Evolutionary conservation across 1,140 invertebrate species (phyloP), one percentile per base, ranked within the genome.

Genomic region (Kradibia gibbosae): DNA sequence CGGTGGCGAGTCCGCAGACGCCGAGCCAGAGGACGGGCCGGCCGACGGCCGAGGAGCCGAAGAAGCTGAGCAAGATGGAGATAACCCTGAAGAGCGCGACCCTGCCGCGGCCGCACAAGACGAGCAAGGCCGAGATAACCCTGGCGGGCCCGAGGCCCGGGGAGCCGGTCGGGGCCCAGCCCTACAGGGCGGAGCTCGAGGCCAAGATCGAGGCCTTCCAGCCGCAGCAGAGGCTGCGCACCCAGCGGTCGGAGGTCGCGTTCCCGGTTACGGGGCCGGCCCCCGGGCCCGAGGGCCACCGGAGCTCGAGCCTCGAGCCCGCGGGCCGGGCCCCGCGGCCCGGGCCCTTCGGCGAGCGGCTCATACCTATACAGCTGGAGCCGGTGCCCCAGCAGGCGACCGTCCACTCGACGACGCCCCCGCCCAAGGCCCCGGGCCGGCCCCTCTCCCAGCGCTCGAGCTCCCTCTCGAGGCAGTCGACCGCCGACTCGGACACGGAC

Each of bases 71-170:
- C 31, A 94, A 94, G 87, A 93, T 94, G 79, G 93, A 94, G 80
- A 94, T 95, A 55, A 94, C 93, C 2, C 85, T 94, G 15, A 94
- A 95, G 85, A 94, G 93, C 73, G 94, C 94, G 4, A 94, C 94
- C 0, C 88, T 94, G 76, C 94, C 94, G 5, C 92, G 94, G 81
- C 92, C 93, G 15, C 92, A 93, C 79, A 92, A 92, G 83, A 94
- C 93, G 20, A 93, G 93, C 45, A 94, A 94, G 87, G 92, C 94
- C 2, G 93, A 95, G 87, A 94, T 95, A 42, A 93, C 93, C 76
- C 85, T 95, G 79, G 90, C 93, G 0, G 86, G 90, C 4, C 84
- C 89, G 3, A 92, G 92, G 82, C 90, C 91, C 28, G 88, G 91
- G 77, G 90, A 87, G 60, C 89, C 87, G 86, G 93, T 91, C 28